Base-by-base conservation (phyloP, 2,888 invertebrate genomes). In the Papilio elwesi region DNA sequence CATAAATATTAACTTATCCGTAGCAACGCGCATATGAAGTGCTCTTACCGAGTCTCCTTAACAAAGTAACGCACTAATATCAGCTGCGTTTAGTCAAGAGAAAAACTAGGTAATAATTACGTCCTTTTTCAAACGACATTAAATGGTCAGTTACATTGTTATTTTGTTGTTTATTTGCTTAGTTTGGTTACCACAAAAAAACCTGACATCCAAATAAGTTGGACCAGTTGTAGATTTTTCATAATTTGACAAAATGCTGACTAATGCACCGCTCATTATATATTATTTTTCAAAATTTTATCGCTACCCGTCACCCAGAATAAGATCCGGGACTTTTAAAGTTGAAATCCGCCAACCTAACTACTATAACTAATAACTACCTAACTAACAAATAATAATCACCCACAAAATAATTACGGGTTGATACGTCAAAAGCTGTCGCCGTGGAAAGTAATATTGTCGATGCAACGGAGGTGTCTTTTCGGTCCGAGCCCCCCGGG, bases 381-480 rank as follows among this genome's bases (percentile, higher is more conserved):
- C n/a, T n/a, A n/a, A n/a, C n/a, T n/a, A 66, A 68, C 71, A 71
- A 59, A 72, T 69, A 72, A 73, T 70, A 68, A 70, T 66, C 74
- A 63, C 63, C 59, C 63, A 66, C 73, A 82, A 90, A 92, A 92
- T 91, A 88, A 92, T 92, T 89, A 92, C 82, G 80, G 82, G 79
- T 78, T 64, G 82, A 80, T 75, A 77, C 82, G 80, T 83, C 84
- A 80, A 78, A 84, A 85, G 84, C 86, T 87, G 88, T 87, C 87
- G 84, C 81, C 81, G 84, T 87, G 88, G 84, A 91, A 92, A 93
- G 92, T 91, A 93, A 93, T 93, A 92, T 87, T 84, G 88, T 82
- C 82, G 87, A 91, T 91, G 90, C 88, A 86, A 83, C 85, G 79
- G 85, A 92, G 93, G 91, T 92, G 92, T 92, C 92, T 92, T 92